phyloP scores from a whole-genome alignment of 1,140 invertebrate species.

The Lethrus apterus region DNA sequence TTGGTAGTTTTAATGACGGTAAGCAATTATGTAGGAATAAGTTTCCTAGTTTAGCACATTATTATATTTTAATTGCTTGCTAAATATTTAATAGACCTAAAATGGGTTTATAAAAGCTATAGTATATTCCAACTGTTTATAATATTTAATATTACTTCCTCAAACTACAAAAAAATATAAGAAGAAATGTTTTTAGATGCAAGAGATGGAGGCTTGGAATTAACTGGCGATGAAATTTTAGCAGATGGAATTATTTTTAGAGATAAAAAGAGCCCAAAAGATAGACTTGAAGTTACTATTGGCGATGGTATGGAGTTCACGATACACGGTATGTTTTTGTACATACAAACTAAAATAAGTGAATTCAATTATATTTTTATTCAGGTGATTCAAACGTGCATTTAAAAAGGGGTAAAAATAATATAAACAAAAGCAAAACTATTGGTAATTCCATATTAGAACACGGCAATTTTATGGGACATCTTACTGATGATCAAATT shows the following conservation, averaged over 20 bases:
- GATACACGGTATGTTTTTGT: conserved; percentile 64
- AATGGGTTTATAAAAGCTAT: conserved; percentile 11
- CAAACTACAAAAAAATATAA: not conserved
- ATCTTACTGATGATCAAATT: conserved; percentile 58
- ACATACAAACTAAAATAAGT: not conserved
- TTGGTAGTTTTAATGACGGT: too few relatives aligned
- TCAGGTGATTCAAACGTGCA: conserved; percentile 34
- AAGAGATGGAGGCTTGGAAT: conserved; percentile 43
- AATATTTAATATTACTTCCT: conserved; percentile 3
- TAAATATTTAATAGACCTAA: too few relatives aligned
- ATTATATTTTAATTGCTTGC: too few relatives aligned
- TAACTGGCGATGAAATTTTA: conserved; percentile 65
- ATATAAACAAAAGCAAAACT: conserved; percentile 38
- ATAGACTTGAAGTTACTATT: conserved; percentile 81
- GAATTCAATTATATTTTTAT: conserved; percentile 4
- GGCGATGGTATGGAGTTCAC: conserved; percentile 87
- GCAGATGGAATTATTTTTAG: conserved; percentile 77
- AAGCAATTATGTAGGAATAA: too few relatives aligned
- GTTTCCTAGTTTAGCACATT: too few relatives aligned
- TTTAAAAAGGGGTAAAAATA: conserved; percentile 37
- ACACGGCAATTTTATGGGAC: conserved; percentile 35
- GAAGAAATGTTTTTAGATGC: conserved; percentile 30
- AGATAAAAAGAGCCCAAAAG: conserved; percentile 77
- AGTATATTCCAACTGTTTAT: conserved; percentile 21
- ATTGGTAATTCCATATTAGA: conserved; percentile 40